phyloP scores from a whole-genome alignment of 2,113 vertebrate genomes.

The Chelonoidis abingdonii region DNA sequence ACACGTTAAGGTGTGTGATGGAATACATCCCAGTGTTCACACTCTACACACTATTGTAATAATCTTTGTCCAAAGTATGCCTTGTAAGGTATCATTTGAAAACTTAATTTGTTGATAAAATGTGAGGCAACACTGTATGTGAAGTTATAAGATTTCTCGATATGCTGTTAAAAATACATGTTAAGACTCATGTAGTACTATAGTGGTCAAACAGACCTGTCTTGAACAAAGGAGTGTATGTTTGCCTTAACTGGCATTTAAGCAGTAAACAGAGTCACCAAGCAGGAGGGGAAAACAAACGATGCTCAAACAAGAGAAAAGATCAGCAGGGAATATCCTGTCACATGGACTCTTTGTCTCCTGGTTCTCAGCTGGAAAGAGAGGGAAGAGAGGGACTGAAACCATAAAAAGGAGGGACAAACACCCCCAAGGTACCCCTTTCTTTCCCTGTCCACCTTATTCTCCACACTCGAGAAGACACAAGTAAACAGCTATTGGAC shows the following conservation, averaged over 20 bases:
- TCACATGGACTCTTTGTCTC: neutral
- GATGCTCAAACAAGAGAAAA: neutral
- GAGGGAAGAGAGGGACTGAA: neutral
- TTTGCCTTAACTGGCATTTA: neutral
- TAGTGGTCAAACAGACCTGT: neutral
- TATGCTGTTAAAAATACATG: neutral
- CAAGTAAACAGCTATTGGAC: neutral
- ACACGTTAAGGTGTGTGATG: neutral
- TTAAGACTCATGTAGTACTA: neutral
- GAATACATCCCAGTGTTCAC: neutral
- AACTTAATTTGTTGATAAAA: neutral
- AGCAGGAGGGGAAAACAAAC: neutral
- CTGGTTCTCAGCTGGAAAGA: neutral
- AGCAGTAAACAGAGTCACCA: neutral
- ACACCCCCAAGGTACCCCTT: too few species aligned
- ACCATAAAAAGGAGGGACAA: neutral
- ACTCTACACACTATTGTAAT: neutral
- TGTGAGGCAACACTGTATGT: neutral
- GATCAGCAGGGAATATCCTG: neutral
- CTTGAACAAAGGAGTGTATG: neutral
- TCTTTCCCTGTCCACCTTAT: neutral
- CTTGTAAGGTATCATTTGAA: too few species aligned
- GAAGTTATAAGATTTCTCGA: neutral
- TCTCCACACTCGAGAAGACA: neutral
- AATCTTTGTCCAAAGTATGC: neutral